Base-by-base conservation (phyloP, 1,140 invertebrate genomes). In the Onthophagus taurus region DNA sequence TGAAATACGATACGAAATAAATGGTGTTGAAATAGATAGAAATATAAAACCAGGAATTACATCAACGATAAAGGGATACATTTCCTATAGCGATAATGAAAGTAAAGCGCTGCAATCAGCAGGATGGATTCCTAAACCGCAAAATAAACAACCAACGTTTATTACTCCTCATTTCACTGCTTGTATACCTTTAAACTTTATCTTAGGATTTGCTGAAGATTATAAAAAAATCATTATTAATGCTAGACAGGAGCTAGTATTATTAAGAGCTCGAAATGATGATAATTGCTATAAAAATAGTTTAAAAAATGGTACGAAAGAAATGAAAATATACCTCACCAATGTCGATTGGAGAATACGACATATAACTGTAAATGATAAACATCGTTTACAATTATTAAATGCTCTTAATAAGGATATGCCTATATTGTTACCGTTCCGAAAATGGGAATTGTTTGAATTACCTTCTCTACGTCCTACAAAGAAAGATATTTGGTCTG, bases 1-100 rank as follows among this genome's bases (percentile, higher is more conserved):
- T 44, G 64, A 68, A 50, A 64, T 68, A 12, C 52, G 64, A 26
- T 70, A 66, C 49, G 63, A 68, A 54, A 7, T 71, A 2, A 68
- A 68, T 49, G 63, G 31, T 18, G 14, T 34, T 13, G 31, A 34
- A 34, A 16, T 34, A 9, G 31, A 34, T 34, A 14, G 31, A 8
- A 18, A 18, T 14, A 34, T 6, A 9, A 34, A 34, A 16, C 31
- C 31, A 18, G 31, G 31, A 9, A 16, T 34, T 34, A 34, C 31
- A 4, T 18, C 31, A 17, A 17, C 31, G 19, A 14, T 70, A 14
- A 34, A 34, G 11, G 17, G 7, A 34, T 34, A 18, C 1, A 18
- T 14, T 34, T 34, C 31, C 11, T 34, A 34, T 34, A 16, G n/a
- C 19, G 14, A 34, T 17, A 14, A 14, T 9, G 31, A 34, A 14